phyloP scores from a whole-genome alignment of 2,113 vertebrate genomes.

The Syngnathoides biaculeatus region DNA sequence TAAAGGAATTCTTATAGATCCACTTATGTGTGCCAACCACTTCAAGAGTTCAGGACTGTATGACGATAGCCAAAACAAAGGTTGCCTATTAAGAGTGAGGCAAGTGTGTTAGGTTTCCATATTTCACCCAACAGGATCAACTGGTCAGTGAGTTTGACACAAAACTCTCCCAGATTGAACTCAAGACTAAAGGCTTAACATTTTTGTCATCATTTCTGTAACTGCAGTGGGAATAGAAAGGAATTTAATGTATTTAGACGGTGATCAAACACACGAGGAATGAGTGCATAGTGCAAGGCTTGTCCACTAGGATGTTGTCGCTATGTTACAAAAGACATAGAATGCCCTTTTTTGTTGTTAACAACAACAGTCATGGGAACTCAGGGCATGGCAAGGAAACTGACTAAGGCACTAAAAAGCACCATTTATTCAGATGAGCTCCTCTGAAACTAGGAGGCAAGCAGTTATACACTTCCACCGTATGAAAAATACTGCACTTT shows the following conservation, averaged over 20 bases:
- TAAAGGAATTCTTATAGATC: constrained; percentile 22
- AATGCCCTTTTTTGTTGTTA: constrained; percentile 14
- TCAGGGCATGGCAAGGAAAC: constrained; percentile 13
- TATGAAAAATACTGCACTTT: not conserved
- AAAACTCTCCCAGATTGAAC: not conserved
- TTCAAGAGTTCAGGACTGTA: constrained; percentile 7
- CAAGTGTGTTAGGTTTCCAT: not conserved
- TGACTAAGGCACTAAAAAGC: constrained; percentile 22
- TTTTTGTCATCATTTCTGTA: not conserved
- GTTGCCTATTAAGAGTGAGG: constrained; percentile 8
- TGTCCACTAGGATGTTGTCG: not conserved
- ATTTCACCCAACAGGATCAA: constrained; percentile 2
- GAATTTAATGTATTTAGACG: not conserved
- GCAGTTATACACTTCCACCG: not conserved
- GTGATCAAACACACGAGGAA: not conserved
- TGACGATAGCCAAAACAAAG: constrained; percentile 28
- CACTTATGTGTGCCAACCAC: not conserved
- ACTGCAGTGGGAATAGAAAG: not conserved
- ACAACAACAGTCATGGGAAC: constrained; percentile 41
- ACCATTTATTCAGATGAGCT: constrained; percentile 30
- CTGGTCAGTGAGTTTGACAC: not conserved
- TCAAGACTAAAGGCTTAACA: not conserved
- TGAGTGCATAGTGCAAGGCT: not conserved
- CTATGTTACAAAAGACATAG: constrained; percentile 13
- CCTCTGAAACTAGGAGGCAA: constrained; percentile 4